Base-by-base conservation (phyloP, 2,797 vertebrate genomes). In the Adelosebastes latens region DNA sequence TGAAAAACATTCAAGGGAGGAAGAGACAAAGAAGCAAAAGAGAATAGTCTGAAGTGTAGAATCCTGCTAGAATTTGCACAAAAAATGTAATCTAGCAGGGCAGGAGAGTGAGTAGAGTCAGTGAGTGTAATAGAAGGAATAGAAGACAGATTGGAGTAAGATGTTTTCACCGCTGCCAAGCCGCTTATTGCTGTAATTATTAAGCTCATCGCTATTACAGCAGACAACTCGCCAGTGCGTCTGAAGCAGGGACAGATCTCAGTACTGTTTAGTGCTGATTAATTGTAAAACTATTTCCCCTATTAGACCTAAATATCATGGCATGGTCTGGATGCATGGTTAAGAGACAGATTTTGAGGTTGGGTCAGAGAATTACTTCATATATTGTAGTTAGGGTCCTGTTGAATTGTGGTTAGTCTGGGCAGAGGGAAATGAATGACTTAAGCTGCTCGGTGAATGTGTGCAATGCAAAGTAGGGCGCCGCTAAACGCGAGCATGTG, bases 1-100 rank as follows among this genome's bases (percentile, higher is more conserved):
- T 86, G 53, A 86, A 73, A 90, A 72, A 71, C 77, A 91, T 84
- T 72, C 39, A 78, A 32, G 13, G 29, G 32, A 62, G 32, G 52
- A 64, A 72, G 66, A 85, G 70, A 53, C 64, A 58, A 85, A 78
- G 56, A 65, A 74, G 18, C 49, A 64, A 75, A 77, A 31, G 62
- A 61, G 72, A 88, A 70, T 18, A 59, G 53, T 75, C 39, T 64
- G 34, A 74, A 55, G 58, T 49, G n/a, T 67, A 16, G 75, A 82
- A 81, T 82, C 56, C n/a, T 56, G 63, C 52, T 52, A 52, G 20
- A 82, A 72, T 65, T 25, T 32, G 31, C 42, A 42, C 62, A 67
- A 46, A 62, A 22, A 87, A 69, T 67, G 27, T 18, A 32, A 70
- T 2, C 24, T 6, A 29, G 16, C 42, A 64, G 68, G n/a, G 8